A percentile compares a stretch with the other conserved stretches of the same genome.
phyloP scores from a whole-genome alignment of 2,113 vertebrate genomes.

The Varanus komodoensis region DNA sequence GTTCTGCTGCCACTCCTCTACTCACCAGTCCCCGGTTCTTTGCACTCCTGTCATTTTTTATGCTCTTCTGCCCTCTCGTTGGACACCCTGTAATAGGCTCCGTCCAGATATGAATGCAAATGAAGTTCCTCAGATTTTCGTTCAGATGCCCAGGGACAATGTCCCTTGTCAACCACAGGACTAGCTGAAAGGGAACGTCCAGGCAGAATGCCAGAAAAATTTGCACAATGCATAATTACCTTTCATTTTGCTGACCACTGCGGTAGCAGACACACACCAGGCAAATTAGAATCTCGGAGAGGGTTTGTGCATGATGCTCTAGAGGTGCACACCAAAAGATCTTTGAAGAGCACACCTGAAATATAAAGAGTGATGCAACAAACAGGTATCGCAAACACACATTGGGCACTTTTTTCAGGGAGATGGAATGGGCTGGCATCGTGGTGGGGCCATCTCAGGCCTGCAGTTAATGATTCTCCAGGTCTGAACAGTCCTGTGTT shows the following conservation, averaged over 20 bases:
- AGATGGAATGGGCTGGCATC: not conserved
- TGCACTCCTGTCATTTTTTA: not conserved
- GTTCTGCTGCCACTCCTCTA: not conserved
- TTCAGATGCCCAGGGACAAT: constrained; percentile 2
- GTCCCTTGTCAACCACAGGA: not conserved
- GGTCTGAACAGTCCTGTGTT: not conserved
- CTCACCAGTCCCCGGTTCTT: not conserved
- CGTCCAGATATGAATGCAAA: not conserved
- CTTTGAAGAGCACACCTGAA: not conserved
- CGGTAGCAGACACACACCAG: not conserved
- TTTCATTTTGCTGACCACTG: not conserved
- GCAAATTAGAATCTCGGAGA: not conserved
- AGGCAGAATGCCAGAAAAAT: constrained; percentile 13
- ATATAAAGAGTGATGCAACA: not conserved
- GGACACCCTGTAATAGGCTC: not conserved
- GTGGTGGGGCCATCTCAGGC: not conserved
- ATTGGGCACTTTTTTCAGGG: not conserved
- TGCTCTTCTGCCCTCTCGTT: not conserved
- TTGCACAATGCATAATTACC: constrained; percentile 1
- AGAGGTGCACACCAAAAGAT: not conserved
- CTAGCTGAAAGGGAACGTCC: not conserved
- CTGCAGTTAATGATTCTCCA: no score
- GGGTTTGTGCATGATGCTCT: not conserved
- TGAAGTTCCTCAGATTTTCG: not conserved
- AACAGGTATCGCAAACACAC: not conserved